Percentiles rank a stretch among this genome's conserved stretches.
Evolutionary conservation across 2,113 vertebrate species (phyloP).

Genomic region (Cynopterus brachyotis): DNA sequence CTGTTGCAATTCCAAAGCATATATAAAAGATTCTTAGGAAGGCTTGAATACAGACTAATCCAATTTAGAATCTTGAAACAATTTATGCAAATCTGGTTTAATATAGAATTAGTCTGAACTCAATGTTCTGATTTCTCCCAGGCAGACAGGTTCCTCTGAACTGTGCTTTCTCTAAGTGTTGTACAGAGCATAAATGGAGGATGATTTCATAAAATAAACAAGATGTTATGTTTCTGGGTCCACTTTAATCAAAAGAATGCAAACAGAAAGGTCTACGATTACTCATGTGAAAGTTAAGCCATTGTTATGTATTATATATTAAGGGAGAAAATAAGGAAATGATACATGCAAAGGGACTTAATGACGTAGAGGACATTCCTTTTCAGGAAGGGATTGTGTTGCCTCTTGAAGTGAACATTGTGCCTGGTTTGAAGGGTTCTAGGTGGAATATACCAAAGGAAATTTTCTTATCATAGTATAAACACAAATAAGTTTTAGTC

Average conservation of each 20-base stretch:
- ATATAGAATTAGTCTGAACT: slow-evolving; percentile 69
- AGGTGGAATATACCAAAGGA: not conserved
- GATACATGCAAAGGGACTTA: not conserved
- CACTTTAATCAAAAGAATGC: slow-evolving; percentile 15
- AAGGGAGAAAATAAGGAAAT: not conserved
- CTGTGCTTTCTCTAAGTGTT: not conserved
- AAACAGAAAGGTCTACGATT: slow-evolving; percentile 13
- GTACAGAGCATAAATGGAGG: not conserved
- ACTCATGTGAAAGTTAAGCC: not conserved
- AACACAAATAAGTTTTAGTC: not conserved
- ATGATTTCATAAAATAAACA: slow-evolving; percentile 55
- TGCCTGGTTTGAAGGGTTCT: not conserved
- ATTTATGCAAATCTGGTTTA: slow-evolving; percentile 69
- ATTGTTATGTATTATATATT: not conserved
- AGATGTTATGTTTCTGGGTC: not conserved
- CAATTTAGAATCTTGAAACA: slow-evolving; percentile 63
- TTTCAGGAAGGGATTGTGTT: not conserved
- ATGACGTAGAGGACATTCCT: not conserved
- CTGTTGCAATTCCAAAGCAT: not conserved
- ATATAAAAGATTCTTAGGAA: slow-evolving; percentile 23
- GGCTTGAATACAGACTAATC: slow-evolving; percentile 51
- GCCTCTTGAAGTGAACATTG: not conserved
- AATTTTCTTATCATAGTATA: not conserved
- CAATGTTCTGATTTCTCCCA: slow-evolving; percentile 64
- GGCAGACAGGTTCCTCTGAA: slow-evolving; percentile 47